Evolutionary conservation across 2,797 vertebrate species (phyloP), one percentile per base, ranked within the genome.

Genomic region (Danio kyathit): DNA sequence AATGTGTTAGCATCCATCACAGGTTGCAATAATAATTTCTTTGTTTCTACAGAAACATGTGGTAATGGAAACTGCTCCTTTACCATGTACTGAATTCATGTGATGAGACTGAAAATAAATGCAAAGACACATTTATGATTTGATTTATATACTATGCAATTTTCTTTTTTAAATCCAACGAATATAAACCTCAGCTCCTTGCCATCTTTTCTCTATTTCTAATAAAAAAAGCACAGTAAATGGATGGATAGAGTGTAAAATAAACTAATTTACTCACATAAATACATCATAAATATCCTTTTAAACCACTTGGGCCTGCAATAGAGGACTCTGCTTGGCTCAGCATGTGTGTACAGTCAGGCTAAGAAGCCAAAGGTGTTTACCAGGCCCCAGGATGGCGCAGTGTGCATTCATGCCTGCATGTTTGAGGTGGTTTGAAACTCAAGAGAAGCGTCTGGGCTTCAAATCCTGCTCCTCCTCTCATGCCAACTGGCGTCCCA

Each of bases 321-420:
- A 40, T 41, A 12, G 44, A 51, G 13, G n/a, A 71, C 63, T 72
- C 17, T 21, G 21, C 21, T 67, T 60, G 21, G 64, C 64, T 59
- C 9, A 17, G 41, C 19, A 29, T 49, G 54, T 77, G 38, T 43
- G 40, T 43, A 51, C 72, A 71, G 44, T 65, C 12, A 21, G 51
- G 8, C 63, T 72, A 64, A 61, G 79, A 77, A 72, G 71, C 70
- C 71, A 56, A 73, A 74, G 46, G 64, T 83, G 74, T 83, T 83
- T 79, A 71, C 70, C 71, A 51, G 78, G 60, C 51, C 51, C 57
- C 54, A 52, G 19, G 19, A 71, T 13, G 56, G 76, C 38, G 4
- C 44, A 71, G 59, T 75, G 69, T 78, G 38, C 51, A 71, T 81
- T 78, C 78, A 83, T 71, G 44, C 38, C 54, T 57, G 67, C 6